Evolutionary conservation across 2,113 vertebrate species (phyloP), one percentile per base, ranked within the genome.

Genomic region (Psammodynastes pulverulentus): DNA sequence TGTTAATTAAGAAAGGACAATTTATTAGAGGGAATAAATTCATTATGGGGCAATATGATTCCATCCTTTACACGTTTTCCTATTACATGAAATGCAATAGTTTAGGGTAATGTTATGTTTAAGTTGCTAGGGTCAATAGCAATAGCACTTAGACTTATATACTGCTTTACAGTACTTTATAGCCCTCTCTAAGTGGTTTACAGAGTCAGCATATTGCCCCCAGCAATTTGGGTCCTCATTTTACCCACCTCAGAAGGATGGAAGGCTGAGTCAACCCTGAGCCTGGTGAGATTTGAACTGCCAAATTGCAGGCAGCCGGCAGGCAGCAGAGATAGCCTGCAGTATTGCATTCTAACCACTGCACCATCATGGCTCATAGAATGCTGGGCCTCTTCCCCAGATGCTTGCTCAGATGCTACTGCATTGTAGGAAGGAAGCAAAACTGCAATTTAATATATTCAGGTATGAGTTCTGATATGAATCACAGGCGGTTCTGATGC

Each of bases 41-140:
- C 92, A 95, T 95, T 93, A 95, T 93, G 39, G 91, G 58, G 94
- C 88, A 89, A 84, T 95, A 92, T 94, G 92, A 79, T 89, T 95
- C 96, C 84, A 96, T 93, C 88, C 87, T 95, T 97, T 95, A 95
- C 92, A 94, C 95, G 95, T 92, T 92, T 94, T 94, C 89, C 67
- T 53, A 88, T 92, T 86, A 51, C 92, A 93, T 9, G 0, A 87
- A 95, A 95, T 92, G 67, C 79, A 89, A 95, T 94, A 94, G 95
- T 96, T 94, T 43, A 79, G 72, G 34, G 17, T 79, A 79, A 79
- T 79, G 17, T 79, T 19, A 79, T 21, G 34, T 79, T 79, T 43
- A 43, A 21, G 1, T 79, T 43, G 17, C 34, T 79, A 43, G 72
- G 34, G 21, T 9, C 34, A 49, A 49, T 49, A 49, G 48, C 48